A percentile compares a stretch with the other conserved stretches of the same genome.
Conservation (phyloP, 2,113 vertebrate genomes). For the Scopus umbretta region DNA sequence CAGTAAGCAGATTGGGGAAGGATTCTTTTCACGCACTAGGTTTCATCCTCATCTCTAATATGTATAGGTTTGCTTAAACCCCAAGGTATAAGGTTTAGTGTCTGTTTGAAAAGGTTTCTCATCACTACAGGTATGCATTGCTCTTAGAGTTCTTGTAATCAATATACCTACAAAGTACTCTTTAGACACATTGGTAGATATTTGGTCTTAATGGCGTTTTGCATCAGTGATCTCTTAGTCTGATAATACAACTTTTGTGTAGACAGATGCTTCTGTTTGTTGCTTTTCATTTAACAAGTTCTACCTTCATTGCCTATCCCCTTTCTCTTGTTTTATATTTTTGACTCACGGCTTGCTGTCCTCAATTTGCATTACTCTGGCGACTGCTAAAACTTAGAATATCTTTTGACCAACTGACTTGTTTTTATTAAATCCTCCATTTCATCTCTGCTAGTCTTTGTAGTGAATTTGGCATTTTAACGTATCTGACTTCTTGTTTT, state of each 20-base stretch:
- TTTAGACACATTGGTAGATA: background rate
- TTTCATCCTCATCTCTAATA: background rate
- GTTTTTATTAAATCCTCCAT: background rate
- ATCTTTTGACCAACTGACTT: background rate
- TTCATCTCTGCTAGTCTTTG: background rate
- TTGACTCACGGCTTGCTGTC: background rate
- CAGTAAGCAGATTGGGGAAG: background rate
- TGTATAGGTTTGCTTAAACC: background rate
- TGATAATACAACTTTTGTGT: background rate
- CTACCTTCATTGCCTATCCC: background rate
- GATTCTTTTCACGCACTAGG: background rate
- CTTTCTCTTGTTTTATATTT: background rate
- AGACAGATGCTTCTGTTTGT: background rate
- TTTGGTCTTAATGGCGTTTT: background rate
- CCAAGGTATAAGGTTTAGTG: background rate
- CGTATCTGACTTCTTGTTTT: background rate
- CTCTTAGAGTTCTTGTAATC: background rate
- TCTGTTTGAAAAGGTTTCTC: background rate
- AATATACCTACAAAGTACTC: background rate
- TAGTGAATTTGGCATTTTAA: conserved; percentile 11
- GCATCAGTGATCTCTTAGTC: background rate
- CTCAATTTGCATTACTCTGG: background rate
- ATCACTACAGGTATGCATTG: background rate
- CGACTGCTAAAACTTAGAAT: background rate
- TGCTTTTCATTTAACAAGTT: background rate